Evolutionary conservation across 1,140 invertebrate species (phyloP).

Genomic region (Teleogryllus occipitalis): DNA sequence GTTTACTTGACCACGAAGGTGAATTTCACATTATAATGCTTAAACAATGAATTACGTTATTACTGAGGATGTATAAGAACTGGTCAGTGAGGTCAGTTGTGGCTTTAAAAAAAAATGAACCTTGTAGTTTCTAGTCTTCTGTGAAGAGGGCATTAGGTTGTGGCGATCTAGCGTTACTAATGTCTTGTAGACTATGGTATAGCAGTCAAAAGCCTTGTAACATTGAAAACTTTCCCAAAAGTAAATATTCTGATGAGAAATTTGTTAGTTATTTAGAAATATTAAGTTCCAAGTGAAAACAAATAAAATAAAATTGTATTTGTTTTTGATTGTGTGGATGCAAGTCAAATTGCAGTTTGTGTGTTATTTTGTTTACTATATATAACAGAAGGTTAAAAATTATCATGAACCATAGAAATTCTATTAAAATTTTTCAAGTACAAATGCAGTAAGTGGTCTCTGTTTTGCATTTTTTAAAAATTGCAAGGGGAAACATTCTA

Average conservation of each 20-base stretch:
- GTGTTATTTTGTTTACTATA: neutral
- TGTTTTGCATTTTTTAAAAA: neutral
- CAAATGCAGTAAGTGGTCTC: slow-evolving; percentile 10
- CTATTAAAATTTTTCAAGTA: slow-evolving; percentile 8
- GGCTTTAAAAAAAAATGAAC: neutral
- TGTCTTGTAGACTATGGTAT: too few relatives aligned
- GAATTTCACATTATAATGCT: too few relatives aligned
- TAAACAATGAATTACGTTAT: too few relatives aligned
- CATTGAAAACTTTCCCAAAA: neutral
- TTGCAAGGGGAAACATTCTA: slow-evolving; percentile 12
- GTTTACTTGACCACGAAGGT: neutral
- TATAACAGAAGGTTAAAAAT: slow-evolving; percentile 4
- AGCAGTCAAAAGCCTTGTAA: neutral
- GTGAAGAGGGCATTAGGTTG: neutral
- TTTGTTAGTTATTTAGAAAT: neutral
- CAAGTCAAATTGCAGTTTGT: neutral
- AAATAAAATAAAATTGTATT: neutral
- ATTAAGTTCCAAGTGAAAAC: slow-evolving; percentile 11
- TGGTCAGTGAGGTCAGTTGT: neutral
- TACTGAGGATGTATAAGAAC: neutral
- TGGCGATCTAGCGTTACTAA: slow-evolving; percentile 8
- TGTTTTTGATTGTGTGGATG: neutral
- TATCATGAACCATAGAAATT: neutral
- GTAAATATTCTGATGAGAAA: neutral
- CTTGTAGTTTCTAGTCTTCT: slow-evolving; percentile 13